These are phyloP conservation scores for Crotalus horridus DNA, from an alignment of 2,113 vertebrate genomes.

Conservation along the genomic window DNA sequence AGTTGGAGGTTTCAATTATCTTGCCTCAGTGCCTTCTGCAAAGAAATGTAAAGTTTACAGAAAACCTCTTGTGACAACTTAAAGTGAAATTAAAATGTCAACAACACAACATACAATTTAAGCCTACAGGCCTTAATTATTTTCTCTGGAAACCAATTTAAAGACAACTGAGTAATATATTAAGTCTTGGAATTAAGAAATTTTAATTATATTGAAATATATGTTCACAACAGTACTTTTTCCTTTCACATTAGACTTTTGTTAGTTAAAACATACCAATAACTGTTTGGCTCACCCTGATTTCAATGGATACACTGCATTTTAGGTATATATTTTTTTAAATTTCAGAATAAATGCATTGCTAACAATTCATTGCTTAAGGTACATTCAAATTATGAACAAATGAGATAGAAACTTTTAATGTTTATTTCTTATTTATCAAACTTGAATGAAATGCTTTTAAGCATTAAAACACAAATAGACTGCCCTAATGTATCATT, in stretches of 20 bases:
- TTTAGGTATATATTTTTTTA: constrained; percentile 42
- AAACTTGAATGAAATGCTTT: not conserved
- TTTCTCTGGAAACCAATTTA: not conserved
- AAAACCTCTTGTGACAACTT: not conserved
- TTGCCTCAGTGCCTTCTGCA: not conserved
- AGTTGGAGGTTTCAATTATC: not conserved
- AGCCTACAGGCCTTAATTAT: not conserved
- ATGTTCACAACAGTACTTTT: not conserved
- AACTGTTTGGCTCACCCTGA: constrained; percentile 1
- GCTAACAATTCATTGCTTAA: not conserved
- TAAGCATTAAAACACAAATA: not conserved
- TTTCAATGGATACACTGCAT: constrained; percentile 15
- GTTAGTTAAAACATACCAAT: constrained; percentile 23
- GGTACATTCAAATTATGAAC: constrained; percentile 20
- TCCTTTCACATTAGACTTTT: constrained; percentile 5
- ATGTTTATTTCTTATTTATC: not conserved
- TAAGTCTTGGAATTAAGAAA: not conserved
- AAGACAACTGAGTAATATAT: not conserved
- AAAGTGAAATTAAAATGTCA: not conserved
- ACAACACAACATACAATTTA: constrained; percentile 3
- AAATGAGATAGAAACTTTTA: not conserved
- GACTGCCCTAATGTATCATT: not conserved
- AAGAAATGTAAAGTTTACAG: not conserved
- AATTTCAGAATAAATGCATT: constrained; percentile 13
- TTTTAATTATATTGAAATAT: constrained; percentile 4